Evolutionary conservation across 2,888 invertebrate genomes (phyloP).

Genomic region (Agelastica alni): DNA sequence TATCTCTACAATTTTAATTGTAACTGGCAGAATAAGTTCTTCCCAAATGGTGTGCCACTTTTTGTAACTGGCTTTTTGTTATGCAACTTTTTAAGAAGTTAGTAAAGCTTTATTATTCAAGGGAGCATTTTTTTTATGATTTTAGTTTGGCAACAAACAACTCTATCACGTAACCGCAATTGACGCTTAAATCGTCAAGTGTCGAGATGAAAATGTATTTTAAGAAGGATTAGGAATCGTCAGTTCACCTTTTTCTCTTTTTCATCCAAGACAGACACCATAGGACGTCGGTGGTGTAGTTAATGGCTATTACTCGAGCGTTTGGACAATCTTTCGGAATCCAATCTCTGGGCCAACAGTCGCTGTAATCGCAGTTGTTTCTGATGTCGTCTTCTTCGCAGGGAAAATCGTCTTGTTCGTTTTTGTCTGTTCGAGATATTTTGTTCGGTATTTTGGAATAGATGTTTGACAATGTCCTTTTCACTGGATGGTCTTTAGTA

Average conservation of each 20-base stretch:
- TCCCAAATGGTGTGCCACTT: no score
- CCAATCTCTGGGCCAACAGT: slow-evolving; percentile 89
- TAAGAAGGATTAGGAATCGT: slow-evolving; percentile 1
- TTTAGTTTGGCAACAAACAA: no score
- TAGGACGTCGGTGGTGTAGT: slow-evolving; percentile 79
- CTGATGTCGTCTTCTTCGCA: slow-evolving; percentile 34
- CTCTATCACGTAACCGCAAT: no score
- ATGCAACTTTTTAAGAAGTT: no score
- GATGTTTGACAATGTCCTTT: slow-evolving; percentile 44
- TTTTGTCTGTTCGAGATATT: slow-evolving; percentile 38
- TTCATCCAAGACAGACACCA: slow-evolving; percentile 78
- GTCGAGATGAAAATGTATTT: no score
- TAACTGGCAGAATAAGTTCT: no score
- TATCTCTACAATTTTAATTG: no score
- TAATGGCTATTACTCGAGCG: slow-evolving; percentile 77
- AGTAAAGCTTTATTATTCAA: no score
- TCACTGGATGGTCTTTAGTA: slow-evolving; percentile 38
- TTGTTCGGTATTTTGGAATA: slow-evolving; percentile 44
- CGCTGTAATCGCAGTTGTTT: slow-evolving; percentile 56
- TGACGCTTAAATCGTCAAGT: no score
- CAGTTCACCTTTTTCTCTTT: slow-evolving; percentile 67
- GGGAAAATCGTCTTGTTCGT: slow-evolving; percentile 17
- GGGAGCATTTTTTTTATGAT: no score
- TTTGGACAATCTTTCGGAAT: slow-evolving; percentile 76
- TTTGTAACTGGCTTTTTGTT: no score